Base-by-base conservation (phyloP, 1,140 invertebrate species). In the Tribolium madens region DNA sequence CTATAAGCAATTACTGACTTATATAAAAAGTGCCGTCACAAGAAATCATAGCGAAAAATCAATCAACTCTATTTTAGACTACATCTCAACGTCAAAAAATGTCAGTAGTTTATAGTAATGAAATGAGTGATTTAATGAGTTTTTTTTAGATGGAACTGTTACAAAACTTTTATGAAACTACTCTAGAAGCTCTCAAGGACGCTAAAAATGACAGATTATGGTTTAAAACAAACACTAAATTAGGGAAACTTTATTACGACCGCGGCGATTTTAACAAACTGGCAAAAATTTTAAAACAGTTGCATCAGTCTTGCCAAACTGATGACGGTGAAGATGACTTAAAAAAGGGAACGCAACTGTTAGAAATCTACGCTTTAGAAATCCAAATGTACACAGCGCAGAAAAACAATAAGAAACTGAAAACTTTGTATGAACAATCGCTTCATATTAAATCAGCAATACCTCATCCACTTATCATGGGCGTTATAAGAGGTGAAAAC, bases 371-470 rank as follows among this genome's bases (percentile, higher is more conserved):
- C 88, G 98, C 98, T 0, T 87, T 99, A 79, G 98, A 99, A 91
- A 99, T 99, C 84, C 98, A 99, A 90, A 99, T 99, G 98, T 99
- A 99, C 85, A 99, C 98, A 0, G 97, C 96, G 72, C 98, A 99
- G 88, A 99, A 99, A 85, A 99, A 99, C 86, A 99, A 99, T 85
- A 99, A 99, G 86, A 99, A 99, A 87, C 87, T 99, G 4, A 99
- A 99, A 88, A 94, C 95, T 2, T 88, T 99, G 0, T 99, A 99
- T 86, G 98, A 99, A 86, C 97, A 99, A 87, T 99, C 97, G 0
- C 89, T 99, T 52, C 97, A 99, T 86, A 99, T 99, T 79, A 99
- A 99, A 87, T 98, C 97, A 60, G 98, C 98, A 64, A 99, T 99
- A 87, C 98, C 98, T 36, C 98, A 99, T 93, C 98, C 98, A 0